Evolutionary conservation across 2,797 vertebrate species (phyloP).

Genomic region (Chaetodon trifasciatus): DNA sequence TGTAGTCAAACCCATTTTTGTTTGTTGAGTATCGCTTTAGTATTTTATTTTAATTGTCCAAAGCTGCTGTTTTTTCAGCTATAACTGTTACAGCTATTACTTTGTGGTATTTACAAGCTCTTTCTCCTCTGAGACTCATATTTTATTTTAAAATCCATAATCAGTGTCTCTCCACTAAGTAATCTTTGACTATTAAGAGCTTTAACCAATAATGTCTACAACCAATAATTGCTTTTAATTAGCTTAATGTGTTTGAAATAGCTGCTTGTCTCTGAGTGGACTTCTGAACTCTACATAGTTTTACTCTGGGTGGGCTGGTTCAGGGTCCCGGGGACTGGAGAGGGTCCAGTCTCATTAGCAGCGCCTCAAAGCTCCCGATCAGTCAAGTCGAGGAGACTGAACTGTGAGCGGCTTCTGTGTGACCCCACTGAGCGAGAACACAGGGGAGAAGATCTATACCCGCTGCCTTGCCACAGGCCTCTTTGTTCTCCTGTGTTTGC

Average conservation of each 20-base stretch:
- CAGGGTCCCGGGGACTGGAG: slow-evolving; percentile 46
- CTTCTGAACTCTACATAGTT: slow-evolving; percentile 10
- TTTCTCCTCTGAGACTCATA: not conserved
- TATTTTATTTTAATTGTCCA: not conserved
- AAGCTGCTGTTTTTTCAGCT: not conserved
- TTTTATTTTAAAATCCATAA: not conserved
- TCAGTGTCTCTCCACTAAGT: not conserved
- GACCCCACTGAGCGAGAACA: slow-evolving; percentile 81
- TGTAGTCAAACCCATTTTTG: not conserved
- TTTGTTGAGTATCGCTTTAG: not conserved
- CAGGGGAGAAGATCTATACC: slow-evolving; percentile 82
- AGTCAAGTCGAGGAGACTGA: slow-evolving; percentile 77
- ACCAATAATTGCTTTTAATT: slow-evolving; percentile 4
- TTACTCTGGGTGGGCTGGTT: slow-evolving; percentile 55
- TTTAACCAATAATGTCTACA: slow-evolving; percentile 1
- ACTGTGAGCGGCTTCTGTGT: slow-evolving; percentile 74
- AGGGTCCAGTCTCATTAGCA: slow-evolving; percentile 74
- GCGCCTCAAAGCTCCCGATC: slow-evolving; percentile 69
- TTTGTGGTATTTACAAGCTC: not conserved
- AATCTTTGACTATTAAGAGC: not conserved
- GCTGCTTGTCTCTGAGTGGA: not conserved
- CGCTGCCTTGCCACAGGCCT: slow-evolving; percentile 72
- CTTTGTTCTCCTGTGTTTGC: slow-evolving; percentile 83
- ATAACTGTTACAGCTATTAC: not conserved
- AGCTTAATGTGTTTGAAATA: not conserved